Percentiles rank a stretch among this genome's conserved stretches.
Evolutionary conservation across 2,888 invertebrate species (phyloP).

Genomic region (Cremastinae sp.): DNA sequence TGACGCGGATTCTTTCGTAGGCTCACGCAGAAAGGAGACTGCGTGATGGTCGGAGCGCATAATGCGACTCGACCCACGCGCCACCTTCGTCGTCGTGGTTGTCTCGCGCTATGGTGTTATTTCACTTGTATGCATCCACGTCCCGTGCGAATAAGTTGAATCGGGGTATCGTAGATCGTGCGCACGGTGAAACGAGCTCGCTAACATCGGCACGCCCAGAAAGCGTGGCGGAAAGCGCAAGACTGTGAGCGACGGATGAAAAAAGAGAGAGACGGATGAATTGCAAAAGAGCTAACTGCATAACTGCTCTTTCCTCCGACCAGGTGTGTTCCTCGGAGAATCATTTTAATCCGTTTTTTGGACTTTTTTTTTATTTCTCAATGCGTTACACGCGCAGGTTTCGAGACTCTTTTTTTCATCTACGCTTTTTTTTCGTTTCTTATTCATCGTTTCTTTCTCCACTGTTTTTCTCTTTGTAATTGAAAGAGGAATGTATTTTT

Average conservation of each 20-base stretch:
- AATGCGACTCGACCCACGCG: conserved; percentile 74
- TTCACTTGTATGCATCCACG: conserved; percentile 50
- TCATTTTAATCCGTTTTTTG: too few species aligned
- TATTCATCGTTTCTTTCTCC: conserved; percentile 27
- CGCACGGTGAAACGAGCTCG: conserved; percentile 44
- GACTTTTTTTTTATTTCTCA: too few species aligned
- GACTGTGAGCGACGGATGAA: too few species aligned
- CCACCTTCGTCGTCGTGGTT: conserved; percentile 44
- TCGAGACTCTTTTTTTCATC: conserved; percentile 61
- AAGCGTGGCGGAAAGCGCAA: conserved; percentile 39
- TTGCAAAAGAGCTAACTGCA: conserved; percentile 53
- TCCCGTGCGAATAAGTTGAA: conserved; percentile 23
- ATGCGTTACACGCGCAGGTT: too few species aligned
- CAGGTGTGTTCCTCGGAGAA: conserved; percentile 71
- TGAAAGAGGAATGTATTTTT: too few species aligned
- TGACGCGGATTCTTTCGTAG: conserved; percentile 47
- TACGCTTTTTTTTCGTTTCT: conserved; percentile 30
- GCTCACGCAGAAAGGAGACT: conserved; percentile 53
- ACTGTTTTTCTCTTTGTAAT: too few species aligned
- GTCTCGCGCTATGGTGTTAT: conserved; percentile 44
- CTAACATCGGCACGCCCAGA: conserved; percentile 60
- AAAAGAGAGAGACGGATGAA: conserved; percentile 27
- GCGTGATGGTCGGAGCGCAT: conserved; percentile 70
- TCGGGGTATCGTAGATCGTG: conserved; percentile 54
- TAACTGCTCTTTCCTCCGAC: conserved; percentile 57